These are phyloP conservation scores for Drosophila birchii DNA, from an alignment of 2,888 invertebrate genomes.

Conservation along the genomic window DNA sequence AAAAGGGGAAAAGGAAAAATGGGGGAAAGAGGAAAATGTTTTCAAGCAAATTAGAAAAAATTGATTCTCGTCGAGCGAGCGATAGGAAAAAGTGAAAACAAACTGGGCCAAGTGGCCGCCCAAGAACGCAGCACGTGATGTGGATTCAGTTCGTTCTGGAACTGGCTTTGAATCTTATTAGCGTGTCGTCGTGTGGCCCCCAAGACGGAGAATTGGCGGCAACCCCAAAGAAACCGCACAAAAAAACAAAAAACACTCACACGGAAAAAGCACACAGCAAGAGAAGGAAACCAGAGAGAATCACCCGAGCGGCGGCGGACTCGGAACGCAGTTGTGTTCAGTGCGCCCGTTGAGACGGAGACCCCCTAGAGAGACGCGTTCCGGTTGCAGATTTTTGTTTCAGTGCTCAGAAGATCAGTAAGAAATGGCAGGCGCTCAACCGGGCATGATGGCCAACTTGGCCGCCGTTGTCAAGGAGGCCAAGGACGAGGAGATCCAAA, in stretches of 20 bases:
- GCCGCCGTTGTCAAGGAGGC: constrained; percentile 62
- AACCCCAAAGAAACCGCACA: constrained; percentile 44
- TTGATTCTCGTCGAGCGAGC: background rate
- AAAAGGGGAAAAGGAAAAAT: background rate
- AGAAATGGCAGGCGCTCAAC: constrained; percentile 3
- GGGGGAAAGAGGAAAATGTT: background rate
- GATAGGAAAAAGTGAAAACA: constrained; percentile 45
- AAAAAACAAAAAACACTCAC: constrained; percentile 27
- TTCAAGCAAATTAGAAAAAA: background rate
- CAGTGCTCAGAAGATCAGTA: background rate
- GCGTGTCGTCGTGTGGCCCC: constrained; percentile 42
- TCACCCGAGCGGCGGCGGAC: constrained; percentile 16
- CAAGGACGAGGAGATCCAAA: constrained; percentile 76
- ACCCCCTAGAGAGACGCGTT: constrained; percentile 23
- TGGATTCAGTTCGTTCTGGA: constrained; percentile 10
- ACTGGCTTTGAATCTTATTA: constrained; percentile 67
- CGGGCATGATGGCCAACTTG: constrained; percentile 33
- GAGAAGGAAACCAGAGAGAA: constrained; percentile 12
- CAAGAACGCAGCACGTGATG: constrained; percentile 40
- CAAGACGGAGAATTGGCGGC: constrained; percentile 53
- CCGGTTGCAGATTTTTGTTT: constrained; percentile 3
- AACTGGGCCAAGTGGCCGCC: constrained; percentile 72
- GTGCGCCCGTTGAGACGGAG: constrained; percentile 60
- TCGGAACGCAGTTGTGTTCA: constrained; percentile 53
- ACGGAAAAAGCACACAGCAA: background rate